Conservation (phyloP, 2,888 invertebrate species). For the Hedychridium roseum region DNA sequence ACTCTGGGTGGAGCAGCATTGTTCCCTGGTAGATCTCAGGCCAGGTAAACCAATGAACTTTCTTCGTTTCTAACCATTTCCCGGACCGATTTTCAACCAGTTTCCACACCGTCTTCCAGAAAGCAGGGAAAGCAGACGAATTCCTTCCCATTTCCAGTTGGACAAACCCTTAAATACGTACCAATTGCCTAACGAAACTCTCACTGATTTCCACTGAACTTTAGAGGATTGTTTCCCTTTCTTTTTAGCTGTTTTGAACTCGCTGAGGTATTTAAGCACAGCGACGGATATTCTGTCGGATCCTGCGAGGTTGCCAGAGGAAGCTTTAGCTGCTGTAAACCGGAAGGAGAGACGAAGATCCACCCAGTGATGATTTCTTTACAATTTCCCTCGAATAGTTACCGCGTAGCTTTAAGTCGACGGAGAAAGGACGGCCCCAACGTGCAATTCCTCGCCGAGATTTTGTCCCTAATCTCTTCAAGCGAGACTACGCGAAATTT, state of each 20-base stretch:
- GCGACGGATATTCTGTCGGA: constrained; percentile 91
- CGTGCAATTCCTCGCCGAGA: constrained; percentile 27
- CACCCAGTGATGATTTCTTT: constrained; percentile 43
- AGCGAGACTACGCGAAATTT: too few species aligned
- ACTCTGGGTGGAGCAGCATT: constrained; percentile 96
- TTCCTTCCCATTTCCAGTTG: background rate
- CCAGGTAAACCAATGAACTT: constrained; percentile 73
- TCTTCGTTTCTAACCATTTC: background rate
- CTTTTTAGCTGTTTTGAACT: constrained; percentile 88
- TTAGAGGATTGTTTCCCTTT: constrained; percentile 26
- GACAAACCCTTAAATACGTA: background rate
- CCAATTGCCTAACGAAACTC: background rate
- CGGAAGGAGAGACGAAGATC: constrained; percentile 51
- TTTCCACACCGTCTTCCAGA: background rate
- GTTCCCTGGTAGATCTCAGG: constrained; percentile 91
- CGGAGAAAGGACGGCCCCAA: constrained; percentile 17
- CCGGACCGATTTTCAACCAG: background rate
- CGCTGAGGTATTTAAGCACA: constrained; percentile 88
- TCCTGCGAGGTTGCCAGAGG: constrained; percentile 88
- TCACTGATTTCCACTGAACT: background rate
- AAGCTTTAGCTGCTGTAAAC: constrained; percentile 81
- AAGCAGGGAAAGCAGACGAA: background rate
- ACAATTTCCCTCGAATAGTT: constrained; percentile 33
- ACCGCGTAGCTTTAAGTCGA: constrained; percentile 36
- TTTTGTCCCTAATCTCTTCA: constrained; percentile 6